Percentiles rank a stretch among this genome's conserved stretches.
Conservation (phyloP, 2,113 vertebrate species). For the Thamnophis sirtalis region DNA sequence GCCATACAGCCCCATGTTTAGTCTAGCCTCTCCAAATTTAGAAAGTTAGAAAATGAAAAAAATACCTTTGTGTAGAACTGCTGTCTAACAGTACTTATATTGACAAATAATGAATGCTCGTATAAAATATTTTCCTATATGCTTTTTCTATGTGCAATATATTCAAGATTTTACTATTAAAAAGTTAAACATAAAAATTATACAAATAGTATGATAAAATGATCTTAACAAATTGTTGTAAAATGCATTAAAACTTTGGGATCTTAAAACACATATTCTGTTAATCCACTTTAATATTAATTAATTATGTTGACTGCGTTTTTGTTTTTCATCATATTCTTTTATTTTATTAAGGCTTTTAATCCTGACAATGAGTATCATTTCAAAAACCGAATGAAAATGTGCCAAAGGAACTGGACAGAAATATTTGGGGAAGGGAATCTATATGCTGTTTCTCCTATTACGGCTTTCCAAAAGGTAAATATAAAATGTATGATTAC, state of each 20-base stretch:
- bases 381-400: constrained; percentile 98
- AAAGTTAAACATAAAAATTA: neutral
- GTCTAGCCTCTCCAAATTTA: neutral
- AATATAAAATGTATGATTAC: neutral
- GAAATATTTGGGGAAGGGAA: constrained; percentile 95
- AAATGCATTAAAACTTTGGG: neutral
- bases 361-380: constrained; percentile 99
- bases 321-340: constrained; percentile 15
- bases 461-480: constrained; percentile 90
- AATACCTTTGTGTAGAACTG: neutral
- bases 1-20: neutral
- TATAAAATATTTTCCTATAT: neutral
- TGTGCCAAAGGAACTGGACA: constrained; percentile 93
- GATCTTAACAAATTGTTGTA: neutral
- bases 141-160: neutral
- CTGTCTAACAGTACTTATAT: neutral
- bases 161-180: neutral
- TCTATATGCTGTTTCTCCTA: constrained; percentile 90
- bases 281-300: neutral
- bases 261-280: neutral
- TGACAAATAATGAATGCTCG: neutral
- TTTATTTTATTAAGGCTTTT: constrained; percentile 79
- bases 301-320: constrained; percentile 20
- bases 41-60: neutral
- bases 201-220: neutral